Percentiles rank a stretch among this genome's conserved stretches.
Conservation (phyloP, 2,113 vertebrate species). For the Procavia capensis region DNA sequence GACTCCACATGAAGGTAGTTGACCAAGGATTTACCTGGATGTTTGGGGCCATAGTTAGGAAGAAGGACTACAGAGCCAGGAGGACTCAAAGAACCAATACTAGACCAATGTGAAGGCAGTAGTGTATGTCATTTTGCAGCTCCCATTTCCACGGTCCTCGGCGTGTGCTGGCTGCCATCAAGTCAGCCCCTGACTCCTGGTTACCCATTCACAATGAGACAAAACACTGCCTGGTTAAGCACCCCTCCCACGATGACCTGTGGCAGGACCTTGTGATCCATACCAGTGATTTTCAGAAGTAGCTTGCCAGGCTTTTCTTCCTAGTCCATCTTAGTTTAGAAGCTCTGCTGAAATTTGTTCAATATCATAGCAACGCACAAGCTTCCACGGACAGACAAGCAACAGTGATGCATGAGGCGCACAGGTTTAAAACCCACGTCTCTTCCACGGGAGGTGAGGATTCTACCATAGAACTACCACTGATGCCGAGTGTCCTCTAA, state of each 20-base stretch:
- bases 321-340: neutral
- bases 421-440: neutral
- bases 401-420: neutral
- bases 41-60: neutral
- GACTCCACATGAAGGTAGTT: neutral
- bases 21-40: neutral
- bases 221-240: neutral
- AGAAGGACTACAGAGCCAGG: neutral
- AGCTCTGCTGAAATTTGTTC: neutral
- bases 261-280: neutral
- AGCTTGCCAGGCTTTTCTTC: neutral
- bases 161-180: neutral
- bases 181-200: neutral
- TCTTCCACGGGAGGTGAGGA: neutral
- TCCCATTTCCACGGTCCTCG: neutral
- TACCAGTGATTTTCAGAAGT: neutral
- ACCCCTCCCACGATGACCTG: neutral
- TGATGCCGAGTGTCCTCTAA: neutral
- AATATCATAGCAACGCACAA: neutral
- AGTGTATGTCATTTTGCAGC: neutral
- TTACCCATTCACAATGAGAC: neutral
- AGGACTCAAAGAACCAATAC: neutral
- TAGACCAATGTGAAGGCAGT: neutral
- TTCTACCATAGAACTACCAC: neutral
- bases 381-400: neutral